Conservation (phyloP, 2,797 vertebrate genomes). For the Ctenosaura bakeri region DNA sequence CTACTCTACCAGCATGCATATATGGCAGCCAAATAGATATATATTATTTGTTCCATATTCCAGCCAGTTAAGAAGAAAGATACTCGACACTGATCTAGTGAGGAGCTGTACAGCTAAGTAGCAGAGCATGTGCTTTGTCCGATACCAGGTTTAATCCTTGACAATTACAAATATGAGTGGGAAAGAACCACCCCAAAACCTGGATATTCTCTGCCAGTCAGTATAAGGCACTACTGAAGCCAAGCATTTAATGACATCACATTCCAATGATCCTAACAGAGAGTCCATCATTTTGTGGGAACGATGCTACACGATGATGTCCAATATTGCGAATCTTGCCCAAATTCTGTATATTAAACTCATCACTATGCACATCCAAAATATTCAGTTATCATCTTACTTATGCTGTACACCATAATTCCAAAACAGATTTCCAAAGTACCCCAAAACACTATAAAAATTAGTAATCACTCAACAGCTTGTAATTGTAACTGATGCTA, state of each 20-base stretch:
- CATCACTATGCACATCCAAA: neutral
- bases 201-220: neutral
- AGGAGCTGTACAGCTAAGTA: neutral
- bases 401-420: slow-evolving; percentile 36
- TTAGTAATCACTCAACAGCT: slow-evolving; percentile 59
- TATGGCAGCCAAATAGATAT: neutral
- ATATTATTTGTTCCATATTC: neutral
- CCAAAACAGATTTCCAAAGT: slow-evolving; percentile 9
- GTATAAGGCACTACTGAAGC: neutral
- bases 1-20: neutral
- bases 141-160: neutral
- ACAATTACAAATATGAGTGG: neutral
- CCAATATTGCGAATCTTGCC: neutral
- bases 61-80: neutral
- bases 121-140: neutral
- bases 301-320: neutral
- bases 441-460: slow-evolving; percentile 38
- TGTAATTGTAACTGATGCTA: slow-evolving; percentile 42
- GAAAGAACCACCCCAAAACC: neutral
- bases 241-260: too few relatives aligned
- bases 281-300: too few relatives aligned
- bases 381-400: slow-evolving; percentile 5
- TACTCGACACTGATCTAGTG: too few relatives aligned
- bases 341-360: neutral
- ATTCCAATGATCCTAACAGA: neutral